These are phyloP conservation scores for Diplodus sargus DNA, from an alignment of 2,797 vertebrate genomes.

Conservation along the genomic window DNA sequence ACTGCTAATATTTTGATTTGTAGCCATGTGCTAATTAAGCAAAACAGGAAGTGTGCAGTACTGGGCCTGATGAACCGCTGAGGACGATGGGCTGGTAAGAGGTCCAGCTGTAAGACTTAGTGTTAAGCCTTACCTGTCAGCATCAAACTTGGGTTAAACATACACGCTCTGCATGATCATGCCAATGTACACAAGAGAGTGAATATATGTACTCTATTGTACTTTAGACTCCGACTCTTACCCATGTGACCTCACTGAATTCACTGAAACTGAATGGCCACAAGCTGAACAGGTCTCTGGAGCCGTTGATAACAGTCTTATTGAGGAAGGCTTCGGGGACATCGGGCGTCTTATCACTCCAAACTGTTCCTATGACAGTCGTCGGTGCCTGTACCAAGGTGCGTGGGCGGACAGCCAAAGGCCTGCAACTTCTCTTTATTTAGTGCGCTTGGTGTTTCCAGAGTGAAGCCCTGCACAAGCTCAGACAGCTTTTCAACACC, in stretches of 20 bases:
- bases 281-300: conserved; percentile 44
- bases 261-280: conserved; percentile 19
- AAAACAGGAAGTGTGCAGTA: conserved; percentile 66
- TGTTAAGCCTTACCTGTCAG: conserved; percentile 45
- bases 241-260: conserved; percentile 34
- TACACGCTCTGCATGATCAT: conserved; percentile 21
- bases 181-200: conserved; percentile 35
- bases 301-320: conserved; percentile 18
- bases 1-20: conserved; percentile 74
- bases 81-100: conserved; percentile 58
- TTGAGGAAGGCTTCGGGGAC: conserved; percentile 49
- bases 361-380: conserved; percentile 51
- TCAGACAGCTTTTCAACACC: conserved; percentile 81
- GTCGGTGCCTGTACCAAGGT: conserved; percentile 24
- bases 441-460: conserved; percentile 62
- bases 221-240: conserved; percentile 32
- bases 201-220: conserved; percentile 22
- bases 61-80: conserved; percentile 58
- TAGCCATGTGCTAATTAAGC: conserved; percentile 74
- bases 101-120: conserved; percentile 28
- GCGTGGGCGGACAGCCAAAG: conserved; percentile 70
- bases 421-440: conserved; percentile 65
- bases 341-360: conserved; percentile 45
- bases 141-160: conserved; percentile 46
- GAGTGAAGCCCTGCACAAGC: conserved; percentile 65